Percentiles rank a stretch among this genome's conserved stretches.
Conservation (phyloP, 2,113 vertebrate species). For the Microtus ochrogaster region DNA sequence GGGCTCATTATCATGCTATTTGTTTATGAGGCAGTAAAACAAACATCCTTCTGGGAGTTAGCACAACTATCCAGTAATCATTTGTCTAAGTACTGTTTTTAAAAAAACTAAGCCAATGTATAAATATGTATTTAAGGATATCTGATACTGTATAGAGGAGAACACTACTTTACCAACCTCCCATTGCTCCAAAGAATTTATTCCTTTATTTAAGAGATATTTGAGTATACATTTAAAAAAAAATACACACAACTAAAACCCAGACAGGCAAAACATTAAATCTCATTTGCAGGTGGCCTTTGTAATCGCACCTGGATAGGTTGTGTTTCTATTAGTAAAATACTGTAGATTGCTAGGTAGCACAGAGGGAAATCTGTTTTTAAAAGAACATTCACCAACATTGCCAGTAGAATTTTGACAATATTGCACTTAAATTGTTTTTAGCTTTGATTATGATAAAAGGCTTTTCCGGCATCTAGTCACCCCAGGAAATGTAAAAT, state of each 20-base stretch:
- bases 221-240: conserved; percentile 37
- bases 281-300: conserved; percentile 57
- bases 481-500: not conserved
- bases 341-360: conserved; percentile 44
- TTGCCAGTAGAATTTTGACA: not conserved
- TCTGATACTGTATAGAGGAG: conserved; percentile 63
- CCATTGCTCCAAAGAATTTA: conserved; percentile 66
- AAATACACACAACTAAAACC: conserved; percentile 18
- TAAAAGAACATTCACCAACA: conserved; percentile 35
- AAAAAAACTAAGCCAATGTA: conserved; percentile 49
- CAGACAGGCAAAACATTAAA: conserved; percentile 42
- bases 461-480: not conserved
- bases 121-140: conserved; percentile 75
- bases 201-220: conserved; percentile 69
- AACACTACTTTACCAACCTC: conserved; percentile 27
- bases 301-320: conserved; percentile 57
- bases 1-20: conserved; percentile 43
- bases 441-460: not conserved
- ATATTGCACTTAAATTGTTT: conserved; percentile 27
- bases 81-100: conserved; percentile 57
- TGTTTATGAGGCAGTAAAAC: conserved; percentile 47
- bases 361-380: conserved; percentile 37
- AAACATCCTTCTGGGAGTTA: conserved; percentile 18
- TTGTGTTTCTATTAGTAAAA: conserved; percentile 61
- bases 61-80: conserved; percentile 18